These are phyloP conservation scores for Megalonaias nervosa DNA, from an alignment of 1,140 invertebrate species.

Conservation along the genomic window DNA sequence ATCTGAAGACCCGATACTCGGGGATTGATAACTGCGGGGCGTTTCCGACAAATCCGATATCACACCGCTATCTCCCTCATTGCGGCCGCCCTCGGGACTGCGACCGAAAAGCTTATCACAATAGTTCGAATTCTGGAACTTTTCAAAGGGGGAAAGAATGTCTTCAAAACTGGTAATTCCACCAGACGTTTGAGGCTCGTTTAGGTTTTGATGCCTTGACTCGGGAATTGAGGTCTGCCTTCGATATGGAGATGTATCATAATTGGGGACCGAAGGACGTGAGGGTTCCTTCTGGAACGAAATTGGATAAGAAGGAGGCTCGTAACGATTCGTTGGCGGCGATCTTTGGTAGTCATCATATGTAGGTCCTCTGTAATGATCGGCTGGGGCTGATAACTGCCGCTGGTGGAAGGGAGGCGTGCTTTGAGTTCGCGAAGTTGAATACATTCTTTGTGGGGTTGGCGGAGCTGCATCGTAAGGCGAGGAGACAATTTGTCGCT, in stretches of 20 bases:
- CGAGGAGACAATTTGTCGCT: conserved; percentile 13
- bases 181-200: conserved; percentile 15
- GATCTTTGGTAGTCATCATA: conserved; percentile 4
- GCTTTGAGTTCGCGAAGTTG: no score
- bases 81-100: conserved; percentile 5
- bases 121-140: conserved; percentile 50
- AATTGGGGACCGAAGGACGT: no score
- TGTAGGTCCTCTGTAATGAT: neutral
- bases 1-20: conserved; percentile 34
- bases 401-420: conserved; percentile 1
- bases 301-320: neutral
- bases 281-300: no score
- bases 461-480: neutral
- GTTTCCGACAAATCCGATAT: conserved; percentile 33
- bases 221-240: conserved; percentile 26
- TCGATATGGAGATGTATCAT: neutral
- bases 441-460: no score
- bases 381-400: conserved; percentile 20
- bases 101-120: conserved; percentile 45
- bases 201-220: conserved; percentile 22
- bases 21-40: conserved; percentile 19
- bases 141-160: conserved; percentile 53
- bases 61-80: conserved; percentile 38
- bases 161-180: conserved; percentile 51
- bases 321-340: conserved; percentile 7